phyloP scores from a whole-genome alignment of 1,140 invertebrate species.

The Eumaeus atala region DNA sequence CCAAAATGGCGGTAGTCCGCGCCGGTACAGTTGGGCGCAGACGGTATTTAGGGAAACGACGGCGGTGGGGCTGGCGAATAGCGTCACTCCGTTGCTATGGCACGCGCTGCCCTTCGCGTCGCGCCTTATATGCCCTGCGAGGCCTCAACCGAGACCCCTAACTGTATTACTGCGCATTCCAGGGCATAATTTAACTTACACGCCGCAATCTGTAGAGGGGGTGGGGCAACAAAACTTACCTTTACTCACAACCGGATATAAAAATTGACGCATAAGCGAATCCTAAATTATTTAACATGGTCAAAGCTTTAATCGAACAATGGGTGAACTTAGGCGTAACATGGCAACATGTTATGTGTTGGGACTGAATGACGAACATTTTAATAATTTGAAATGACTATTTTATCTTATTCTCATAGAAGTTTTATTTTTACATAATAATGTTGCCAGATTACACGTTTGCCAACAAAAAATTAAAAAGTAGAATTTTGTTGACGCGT shows the following conservation, averaged over 20 bases:
- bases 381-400: not conserved
- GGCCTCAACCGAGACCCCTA: no score
- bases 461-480: not conserved
- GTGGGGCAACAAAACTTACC: constrained; percentile 27
- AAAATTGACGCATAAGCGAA: constrained; percentile 38
- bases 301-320: constrained; percentile 18
- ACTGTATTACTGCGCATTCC: no score
- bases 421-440: not conserved
- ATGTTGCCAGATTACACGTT: constrained; percentile 14
- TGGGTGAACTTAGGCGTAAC: constrained; percentile 14
- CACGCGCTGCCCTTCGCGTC: no score
- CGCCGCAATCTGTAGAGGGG: constrained; percentile 11
- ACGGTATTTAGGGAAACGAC: no score
- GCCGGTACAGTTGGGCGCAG: no score
- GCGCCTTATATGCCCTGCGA: no score
- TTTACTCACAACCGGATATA: constrained; percentile 43
- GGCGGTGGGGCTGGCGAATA: no score
- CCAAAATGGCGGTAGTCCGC: no score
- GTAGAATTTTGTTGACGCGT: not conserved
- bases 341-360: constrained; percentile 18
- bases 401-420: not conserved
- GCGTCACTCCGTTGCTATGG: no score
- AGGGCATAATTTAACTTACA: no score
- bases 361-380: not conserved
- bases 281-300: constrained; percentile 13